Conservation (phyloP, 2,113 vertebrate genomes). For the Periophthalmus modestus region DNA sequence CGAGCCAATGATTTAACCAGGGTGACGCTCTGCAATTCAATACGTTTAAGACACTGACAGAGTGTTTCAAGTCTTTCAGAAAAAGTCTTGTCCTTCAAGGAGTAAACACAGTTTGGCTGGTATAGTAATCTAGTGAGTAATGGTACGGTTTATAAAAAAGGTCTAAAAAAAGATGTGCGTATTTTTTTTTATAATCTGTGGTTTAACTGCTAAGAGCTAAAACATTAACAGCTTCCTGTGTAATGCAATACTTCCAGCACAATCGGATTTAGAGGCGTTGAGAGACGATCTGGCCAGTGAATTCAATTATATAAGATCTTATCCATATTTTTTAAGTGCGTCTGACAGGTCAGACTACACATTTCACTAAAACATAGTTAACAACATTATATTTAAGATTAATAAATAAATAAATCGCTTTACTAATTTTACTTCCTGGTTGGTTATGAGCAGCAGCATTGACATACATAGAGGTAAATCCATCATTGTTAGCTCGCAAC, state of each 20-base stretch:
- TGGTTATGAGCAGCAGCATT: too few species aligned
- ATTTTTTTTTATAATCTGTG: neutral
- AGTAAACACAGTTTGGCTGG: neutral
- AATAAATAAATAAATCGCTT: too few species aligned
- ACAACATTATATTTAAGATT: too few species aligned
- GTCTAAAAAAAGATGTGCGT: too few species aligned
- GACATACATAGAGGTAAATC: too few species aligned
- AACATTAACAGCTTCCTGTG: conserved; percentile 1
- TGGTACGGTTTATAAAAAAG: neutral
- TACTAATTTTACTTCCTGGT: too few species aligned
- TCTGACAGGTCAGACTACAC: too few species aligned
- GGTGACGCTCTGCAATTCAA: neutral
- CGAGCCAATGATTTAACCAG: conserved; percentile 2
- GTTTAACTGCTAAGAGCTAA: neutral
- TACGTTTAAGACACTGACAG: neutral
- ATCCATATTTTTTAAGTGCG: neutral
- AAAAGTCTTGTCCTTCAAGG: neutral
- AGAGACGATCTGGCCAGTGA: neutral
- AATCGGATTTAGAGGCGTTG: neutral
- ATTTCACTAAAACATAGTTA: too few species aligned
- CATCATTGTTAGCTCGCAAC: too few species aligned
- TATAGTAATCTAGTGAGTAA: neutral
- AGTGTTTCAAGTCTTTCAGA: neutral
- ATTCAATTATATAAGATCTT: neutral
- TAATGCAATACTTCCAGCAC: neutral